Evolutionary conservation across 2,888 invertebrate species (phyloP).

Genomic region (Mantis religiosa): DNA sequence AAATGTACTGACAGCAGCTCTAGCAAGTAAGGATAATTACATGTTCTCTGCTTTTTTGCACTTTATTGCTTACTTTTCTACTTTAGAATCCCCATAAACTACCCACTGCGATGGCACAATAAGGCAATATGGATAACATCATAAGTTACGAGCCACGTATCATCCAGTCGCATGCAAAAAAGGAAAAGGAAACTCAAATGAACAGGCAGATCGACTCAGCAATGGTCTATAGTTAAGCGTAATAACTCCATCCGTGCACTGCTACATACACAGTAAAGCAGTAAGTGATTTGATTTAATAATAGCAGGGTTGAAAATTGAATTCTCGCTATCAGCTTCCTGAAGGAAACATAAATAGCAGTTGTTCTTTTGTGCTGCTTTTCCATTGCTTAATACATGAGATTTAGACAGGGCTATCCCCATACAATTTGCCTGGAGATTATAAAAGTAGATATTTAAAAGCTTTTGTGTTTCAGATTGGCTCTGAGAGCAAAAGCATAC

Average conservation of each 20-base stretch:
- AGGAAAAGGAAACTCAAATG: not conserved
- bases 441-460: not conserved
- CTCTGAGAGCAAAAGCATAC: not conserved
- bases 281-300: not conserved
- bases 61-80: not conserved
- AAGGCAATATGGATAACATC: not conserved
- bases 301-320: not conserved
- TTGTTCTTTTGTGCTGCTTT: not conserved
- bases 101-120: not conserved
- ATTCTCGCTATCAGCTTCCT: not conserved
- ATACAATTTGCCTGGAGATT: not conserved
- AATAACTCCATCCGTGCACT: not conserved
- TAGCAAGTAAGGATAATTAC: not conserved
- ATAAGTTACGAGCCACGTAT: not conserved
- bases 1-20: not conserved
- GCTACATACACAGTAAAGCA: not conserved
- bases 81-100: not conserved
- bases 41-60: not conserved
- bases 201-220: not conserved
- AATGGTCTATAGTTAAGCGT: not conserved
- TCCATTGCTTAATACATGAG: not conserved
- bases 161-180: not conserved
- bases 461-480: not conserved
- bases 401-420: not conserved
- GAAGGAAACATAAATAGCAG: not conserved